Conservation (phyloP, 1,140 invertebrate species). For the Apis florea region DNA sequence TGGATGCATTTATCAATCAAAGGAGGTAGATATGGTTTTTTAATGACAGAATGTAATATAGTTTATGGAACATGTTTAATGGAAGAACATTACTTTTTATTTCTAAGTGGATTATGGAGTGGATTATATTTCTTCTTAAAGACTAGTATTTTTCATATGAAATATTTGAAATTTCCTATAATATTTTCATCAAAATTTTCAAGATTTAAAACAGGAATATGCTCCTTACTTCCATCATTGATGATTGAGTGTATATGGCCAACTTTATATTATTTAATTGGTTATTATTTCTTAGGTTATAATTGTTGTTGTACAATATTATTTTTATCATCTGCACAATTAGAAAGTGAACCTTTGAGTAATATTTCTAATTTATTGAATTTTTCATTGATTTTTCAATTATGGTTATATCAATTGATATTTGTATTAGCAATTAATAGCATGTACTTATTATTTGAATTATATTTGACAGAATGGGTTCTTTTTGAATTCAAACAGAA, state of each 20-base stretch:
- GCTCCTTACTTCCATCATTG: slow-evolving; percentile 81
- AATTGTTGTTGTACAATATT: slow-evolving; percentile 69
- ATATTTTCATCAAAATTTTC: slow-evolving; percentile 85
- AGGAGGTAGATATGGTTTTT: slow-evolving; percentile 79
- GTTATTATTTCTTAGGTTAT: slow-evolving; percentile 82
- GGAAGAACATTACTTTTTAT: slow-evolving; percentile 82
- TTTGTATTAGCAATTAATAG: slow-evolving; percentile 85
- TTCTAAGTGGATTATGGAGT: slow-evolving; percentile 85
- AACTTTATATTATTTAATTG: slow-evolving; percentile 81
- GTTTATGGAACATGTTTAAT: slow-evolving; percentile 74
- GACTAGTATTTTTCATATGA: slow-evolving; percentile 78
- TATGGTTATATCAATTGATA: slow-evolving; percentile 85
- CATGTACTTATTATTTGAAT: slow-evolving; percentile 85
- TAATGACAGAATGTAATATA: slow-evolving; percentile 72
- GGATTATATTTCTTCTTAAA: slow-evolving; percentile 85
- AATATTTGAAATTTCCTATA: slow-evolving; percentile 82
- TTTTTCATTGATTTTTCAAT: slow-evolving; percentile 82
- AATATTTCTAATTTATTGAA: slow-evolving; percentile 80
- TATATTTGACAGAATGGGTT: slow-evolving; percentile 85
- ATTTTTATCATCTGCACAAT: slow-evolving; percentile 53
- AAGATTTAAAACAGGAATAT: slow-evolving; percentile 83
- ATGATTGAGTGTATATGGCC: slow-evolving; percentile 83
- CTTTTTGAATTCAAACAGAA: slow-evolving; percentile 78
- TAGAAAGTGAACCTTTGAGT: slow-evolving; percentile 80
- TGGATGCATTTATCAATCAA: slow-evolving; percentile 84